Percentiles rank a stretch among this genome's conserved stretches.
Evolutionary conservation across 2,797 vertebrate species (phyloP).

Genomic region (Periophthalmus magnuspinnatus): DNA sequence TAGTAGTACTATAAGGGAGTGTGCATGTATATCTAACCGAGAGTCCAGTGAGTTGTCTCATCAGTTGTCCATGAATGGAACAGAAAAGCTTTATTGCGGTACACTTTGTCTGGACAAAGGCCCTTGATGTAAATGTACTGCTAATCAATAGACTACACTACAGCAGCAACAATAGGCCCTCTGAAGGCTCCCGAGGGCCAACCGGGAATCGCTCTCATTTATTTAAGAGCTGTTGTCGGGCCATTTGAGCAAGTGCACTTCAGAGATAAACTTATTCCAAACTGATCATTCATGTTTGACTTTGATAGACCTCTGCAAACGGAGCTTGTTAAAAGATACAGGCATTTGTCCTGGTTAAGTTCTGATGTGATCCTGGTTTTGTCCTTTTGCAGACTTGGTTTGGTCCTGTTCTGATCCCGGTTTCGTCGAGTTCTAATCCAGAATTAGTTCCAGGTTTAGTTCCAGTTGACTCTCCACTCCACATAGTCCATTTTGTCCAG

Average conservation of each 20-base stretch:
- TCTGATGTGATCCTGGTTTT: not conserved
- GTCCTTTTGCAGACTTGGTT: not conserved
- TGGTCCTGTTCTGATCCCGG: not conserved
- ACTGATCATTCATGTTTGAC: constrained; percentile 43
- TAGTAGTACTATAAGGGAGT: not conserved
- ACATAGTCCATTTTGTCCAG: too few relatives aligned
- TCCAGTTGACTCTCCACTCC: too few relatives aligned
- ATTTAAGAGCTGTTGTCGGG: constrained; percentile 52
- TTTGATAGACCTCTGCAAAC: constrained; percentile 52
- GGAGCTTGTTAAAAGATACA: constrained; percentile 6
- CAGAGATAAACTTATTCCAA: constrained; percentile 5
- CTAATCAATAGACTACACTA: constrained; percentile 69
- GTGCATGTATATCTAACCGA: not conserved
- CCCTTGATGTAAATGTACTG: constrained; percentile 65
- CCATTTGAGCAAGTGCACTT: constrained; percentile 24
- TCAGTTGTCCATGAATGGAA: constrained; percentile 35
- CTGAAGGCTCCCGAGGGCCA: constrained; percentile 39
- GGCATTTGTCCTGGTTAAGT: not conserved
- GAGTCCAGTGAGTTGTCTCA: constrained; percentile 57
- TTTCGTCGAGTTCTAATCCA: not conserved
- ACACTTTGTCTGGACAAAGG: constrained; percentile 16
- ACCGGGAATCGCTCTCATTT: constrained; percentile 42
- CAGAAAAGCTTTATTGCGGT: not conserved
- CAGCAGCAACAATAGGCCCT: constrained; percentile 46
- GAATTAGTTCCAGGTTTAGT: not conserved